phyloP scores from a whole-genome alignment of 2,888 invertebrate genomes.

The Tipula vernalis region DNA sequence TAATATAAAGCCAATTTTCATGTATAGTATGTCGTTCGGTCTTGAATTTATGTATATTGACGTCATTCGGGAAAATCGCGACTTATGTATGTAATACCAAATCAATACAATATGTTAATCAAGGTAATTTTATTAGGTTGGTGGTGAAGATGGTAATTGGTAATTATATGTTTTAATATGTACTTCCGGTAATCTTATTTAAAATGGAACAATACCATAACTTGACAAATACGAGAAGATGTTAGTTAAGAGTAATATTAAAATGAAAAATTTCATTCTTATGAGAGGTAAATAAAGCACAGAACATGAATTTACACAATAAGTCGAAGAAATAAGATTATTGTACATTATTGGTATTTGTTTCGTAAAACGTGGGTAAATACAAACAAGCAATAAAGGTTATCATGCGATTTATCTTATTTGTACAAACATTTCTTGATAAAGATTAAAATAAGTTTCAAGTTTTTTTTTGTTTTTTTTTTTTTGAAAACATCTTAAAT shows the following conservation, averaged over 20 bases:
- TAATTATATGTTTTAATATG: not conserved
- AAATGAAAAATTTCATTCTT: not conserved
- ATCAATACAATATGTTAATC: not conserved
- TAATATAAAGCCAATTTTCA: not conserved
- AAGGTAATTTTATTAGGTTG: not conserved
- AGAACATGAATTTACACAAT: not conserved
- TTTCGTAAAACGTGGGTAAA: not conserved
- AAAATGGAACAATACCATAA: not conserved
- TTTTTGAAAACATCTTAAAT: not conserved
- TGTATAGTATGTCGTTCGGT: not conserved
- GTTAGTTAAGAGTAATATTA: not conserved
- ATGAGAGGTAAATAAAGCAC: not conserved
- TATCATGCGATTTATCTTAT: not conserved
- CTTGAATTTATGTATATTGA: not conserved
- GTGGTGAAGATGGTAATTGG: not conserved
- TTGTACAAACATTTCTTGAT: not conserved
- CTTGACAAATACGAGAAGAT: not conserved
- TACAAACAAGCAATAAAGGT: not conserved
- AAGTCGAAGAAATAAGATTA: not conserved
- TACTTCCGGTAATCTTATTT: not conserved
- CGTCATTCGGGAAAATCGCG: not conserved
- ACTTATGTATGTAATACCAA: not conserved
- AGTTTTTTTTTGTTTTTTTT: no score
- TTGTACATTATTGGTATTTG: not conserved
- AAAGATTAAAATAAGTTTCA: not conserved